These are phyloP conservation scores for Trypoxylus dichotomus DNA, from an alignment of 1,140 invertebrate species.

Conservation along the genomic window DNA sequence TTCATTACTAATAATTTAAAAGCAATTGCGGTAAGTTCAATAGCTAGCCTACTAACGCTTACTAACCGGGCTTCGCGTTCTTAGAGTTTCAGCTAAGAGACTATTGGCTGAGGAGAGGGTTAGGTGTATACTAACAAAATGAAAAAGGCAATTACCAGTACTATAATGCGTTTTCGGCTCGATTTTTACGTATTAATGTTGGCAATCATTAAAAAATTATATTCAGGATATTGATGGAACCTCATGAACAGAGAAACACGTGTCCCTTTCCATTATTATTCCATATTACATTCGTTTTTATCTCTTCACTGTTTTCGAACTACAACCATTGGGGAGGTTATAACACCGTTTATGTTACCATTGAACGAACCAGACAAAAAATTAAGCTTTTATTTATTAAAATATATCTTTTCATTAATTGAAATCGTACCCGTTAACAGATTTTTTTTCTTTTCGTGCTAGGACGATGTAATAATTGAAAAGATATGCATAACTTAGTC, in stretches of 20 bases:
- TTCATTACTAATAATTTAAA: neutral
- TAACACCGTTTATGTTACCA: neutral
- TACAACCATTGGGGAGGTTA: no score
- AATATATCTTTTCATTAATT: neutral
- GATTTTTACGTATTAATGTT: no score
- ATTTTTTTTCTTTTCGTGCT: no score
- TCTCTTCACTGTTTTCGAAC: no score
- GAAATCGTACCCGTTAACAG: no score
- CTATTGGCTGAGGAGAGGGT: neutral
- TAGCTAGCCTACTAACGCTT: neutral
- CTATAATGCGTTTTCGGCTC: no score
- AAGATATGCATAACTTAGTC: neutral
- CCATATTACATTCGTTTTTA: no score
- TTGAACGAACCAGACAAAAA: neutral
- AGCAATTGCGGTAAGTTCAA: neutral
- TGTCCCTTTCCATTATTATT: no score
- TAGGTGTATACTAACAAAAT: neutral
- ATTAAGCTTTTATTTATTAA: neutral
- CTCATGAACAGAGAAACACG: no score
- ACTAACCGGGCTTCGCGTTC: neutral
- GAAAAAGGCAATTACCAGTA: neutral
- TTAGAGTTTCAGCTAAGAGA: neutral
- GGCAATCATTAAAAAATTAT: no score
- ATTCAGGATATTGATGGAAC: no score
- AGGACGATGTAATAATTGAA: neutral